phyloP scores from a whole-genome alignment of 2,888 invertebrate species.

The Halictus quadricinctus region DNA sequence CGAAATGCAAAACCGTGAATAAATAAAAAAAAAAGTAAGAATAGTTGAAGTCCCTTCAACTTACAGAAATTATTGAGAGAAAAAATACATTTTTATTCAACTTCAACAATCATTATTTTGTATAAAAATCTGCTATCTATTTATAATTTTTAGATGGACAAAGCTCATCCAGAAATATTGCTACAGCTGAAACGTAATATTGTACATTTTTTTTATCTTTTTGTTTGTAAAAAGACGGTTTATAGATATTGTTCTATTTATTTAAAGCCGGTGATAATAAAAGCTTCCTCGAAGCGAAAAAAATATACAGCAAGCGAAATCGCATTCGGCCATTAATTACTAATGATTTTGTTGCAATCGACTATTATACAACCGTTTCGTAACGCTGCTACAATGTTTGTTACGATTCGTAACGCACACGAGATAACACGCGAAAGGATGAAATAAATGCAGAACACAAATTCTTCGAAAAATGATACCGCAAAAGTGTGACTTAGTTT shows the following conservation, averaged over 20 bases:
- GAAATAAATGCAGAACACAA: not conserved
- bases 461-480: conserved; percentile 13
- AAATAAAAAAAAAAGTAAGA: too few species aligned
- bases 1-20: too few species aligned
- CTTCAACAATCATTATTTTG: too few species aligned
- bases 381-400: conserved; percentile 13
- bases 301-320: not conserved
- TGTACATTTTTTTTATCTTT: too few species aligned
- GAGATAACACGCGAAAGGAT: conserved; percentile 7
- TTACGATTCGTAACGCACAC: not conserved
- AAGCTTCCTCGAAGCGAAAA: not conserved
- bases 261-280: not conserved
- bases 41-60: too few species aligned
- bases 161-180: not conserved
- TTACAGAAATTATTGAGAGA: too few species aligned
- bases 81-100: too few species aligned
- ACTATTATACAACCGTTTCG: conserved; percentile 18
- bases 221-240: not conserved
- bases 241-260: not conserved
- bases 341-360: conserved; percentile 13
- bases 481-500: not conserved
- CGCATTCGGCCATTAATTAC: not conserved
- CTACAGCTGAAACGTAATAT: not conserved
- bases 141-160: too few species aligned
- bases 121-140: too few species aligned